Conservation (phyloP, 2,888 invertebrate species). For the Brachynemurus nebulosus region DNA sequence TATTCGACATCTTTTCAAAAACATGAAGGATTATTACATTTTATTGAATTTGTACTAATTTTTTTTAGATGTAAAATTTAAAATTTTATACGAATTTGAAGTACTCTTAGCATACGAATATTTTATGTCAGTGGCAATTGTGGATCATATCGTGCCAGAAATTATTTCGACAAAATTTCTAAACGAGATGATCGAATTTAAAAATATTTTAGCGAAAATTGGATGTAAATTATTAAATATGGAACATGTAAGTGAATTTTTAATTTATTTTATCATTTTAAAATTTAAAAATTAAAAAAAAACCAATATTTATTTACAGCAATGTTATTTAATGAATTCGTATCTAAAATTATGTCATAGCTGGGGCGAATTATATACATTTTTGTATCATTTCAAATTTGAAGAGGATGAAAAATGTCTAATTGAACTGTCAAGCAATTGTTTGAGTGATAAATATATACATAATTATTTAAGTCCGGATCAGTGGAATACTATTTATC, state of each 20-base stretch:
- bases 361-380: slow-evolving; percentile 22
- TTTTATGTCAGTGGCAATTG: slow-evolving; percentile 23
- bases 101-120: slow-evolving; percentile 20
- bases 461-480: slow-evolving; percentile 19
- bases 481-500: slow-evolving; percentile 21
- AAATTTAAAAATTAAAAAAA: not conserved
- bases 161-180: slow-evolving; percentile 22
- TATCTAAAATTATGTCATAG: slow-evolving; percentile 20
- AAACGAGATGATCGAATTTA: slow-evolving; percentile 21
- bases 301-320: slow-evolving; percentile 8
- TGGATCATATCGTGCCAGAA: slow-evolving; percentile 21
- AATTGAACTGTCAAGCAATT: not conserved
- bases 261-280: not conserved
- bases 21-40: not conserved
- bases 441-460: slow-evolving; percentile 9
- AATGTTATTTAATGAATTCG: slow-evolving; percentile 16
- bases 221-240: slow-evolving; percentile 17
- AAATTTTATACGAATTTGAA: slow-evolving; percentile 12
- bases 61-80: not conserved
- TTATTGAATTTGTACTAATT: not conserved
- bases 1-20: not conserved
- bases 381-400: slow-evolving; percentile 22
- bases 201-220: slow-evolving; percentile 20
- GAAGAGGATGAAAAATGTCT: slow-evolving; percentile 12
- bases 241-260: slow-evolving; percentile 10